Evolutionary conservation across 2,113 vertebrate genomes (phyloP).

Genomic region (Solea senegalensis): DNA sequence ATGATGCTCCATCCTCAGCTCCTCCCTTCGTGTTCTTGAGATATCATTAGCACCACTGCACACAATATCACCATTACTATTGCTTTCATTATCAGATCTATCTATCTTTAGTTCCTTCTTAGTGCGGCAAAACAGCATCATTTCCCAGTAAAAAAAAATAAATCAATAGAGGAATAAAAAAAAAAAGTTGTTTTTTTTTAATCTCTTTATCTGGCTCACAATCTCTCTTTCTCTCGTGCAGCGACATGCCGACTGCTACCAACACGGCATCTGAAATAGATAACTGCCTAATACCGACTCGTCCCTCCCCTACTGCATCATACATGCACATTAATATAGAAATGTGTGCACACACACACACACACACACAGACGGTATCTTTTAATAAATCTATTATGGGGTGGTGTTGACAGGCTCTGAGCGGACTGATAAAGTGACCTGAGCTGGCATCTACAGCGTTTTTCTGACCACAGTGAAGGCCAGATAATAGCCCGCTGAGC

Average conservation of each 20-base stretch:
- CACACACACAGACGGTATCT: slow-evolving; percentile 43
- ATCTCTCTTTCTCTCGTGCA: background rate
- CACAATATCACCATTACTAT: slow-evolving; percentile 48
- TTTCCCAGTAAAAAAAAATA: slow-evolving; percentile 18
- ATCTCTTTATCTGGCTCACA: slow-evolving; percentile 17
- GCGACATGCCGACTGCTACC: slow-evolving; percentile 15
- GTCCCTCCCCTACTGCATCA: background rate
- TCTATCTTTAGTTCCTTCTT: slow-evolving; percentile 41
- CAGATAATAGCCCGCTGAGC: slow-evolving; percentile 72
- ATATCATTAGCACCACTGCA: slow-evolving; percentile 44
- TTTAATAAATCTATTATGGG: slow-evolving; percentile 76
- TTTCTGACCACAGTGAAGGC: slow-evolving; percentile 50
- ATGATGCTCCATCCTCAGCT: slow-evolving; percentile 12
- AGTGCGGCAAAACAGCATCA: slow-evolving; percentile 36
- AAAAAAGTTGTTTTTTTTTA: slow-evolving; percentile 11
- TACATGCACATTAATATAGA: slow-evolving; percentile 18
- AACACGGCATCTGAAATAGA: slow-evolving; percentile 28
- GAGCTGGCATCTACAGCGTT: slow-evolving; percentile 30
- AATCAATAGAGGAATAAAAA: slow-evolving; percentile 48
- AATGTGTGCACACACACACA: background rate
- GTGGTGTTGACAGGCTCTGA: slow-evolving; percentile 38
- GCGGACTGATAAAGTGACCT: slow-evolving; percentile 69
- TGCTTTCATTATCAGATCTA: slow-evolving; percentile 50
- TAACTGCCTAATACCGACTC: slow-evolving; percentile 32
- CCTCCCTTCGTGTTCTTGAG: slow-evolving; percentile 14